phyloP scores from a whole-genome alignment of 2,888 invertebrate genomes.

The Drosophila yooni region DNA sequence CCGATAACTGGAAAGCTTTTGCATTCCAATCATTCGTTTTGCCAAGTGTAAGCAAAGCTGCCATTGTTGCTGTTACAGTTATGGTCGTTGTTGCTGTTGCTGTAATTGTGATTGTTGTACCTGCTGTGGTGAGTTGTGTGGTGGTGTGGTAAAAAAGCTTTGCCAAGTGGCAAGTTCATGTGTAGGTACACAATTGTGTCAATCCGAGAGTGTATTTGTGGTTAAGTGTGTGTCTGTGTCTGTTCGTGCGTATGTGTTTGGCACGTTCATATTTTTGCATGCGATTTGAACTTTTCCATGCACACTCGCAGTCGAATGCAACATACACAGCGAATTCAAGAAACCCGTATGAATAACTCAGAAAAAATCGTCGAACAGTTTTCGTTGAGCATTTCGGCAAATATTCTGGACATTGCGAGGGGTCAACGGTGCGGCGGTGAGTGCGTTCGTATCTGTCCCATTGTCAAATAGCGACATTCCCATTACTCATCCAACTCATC shows the following conservation, averaged over 20 bases:
- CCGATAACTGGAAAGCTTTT: conserved; percentile 32
- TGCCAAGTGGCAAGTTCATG: conserved; percentile 61
- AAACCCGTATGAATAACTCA: conserved; percentile 18
- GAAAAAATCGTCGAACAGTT: conserved; percentile 22
- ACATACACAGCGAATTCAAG: conserved; percentile 8
- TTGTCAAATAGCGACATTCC: conserved; percentile 30
- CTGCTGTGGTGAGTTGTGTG: conserved; percentile 40
- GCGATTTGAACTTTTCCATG: conserved; percentile 42
- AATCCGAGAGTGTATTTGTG: conserved; percentile 32
- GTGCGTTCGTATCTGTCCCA: conserved; percentile 39
- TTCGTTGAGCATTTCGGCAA: conserved; percentile 42
- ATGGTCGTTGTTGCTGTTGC: conserved; percentile 24
- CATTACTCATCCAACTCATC: conserved; percentile 31
- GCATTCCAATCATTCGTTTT: conserved; percentile 24
- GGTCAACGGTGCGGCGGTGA: conserved; percentile 66
- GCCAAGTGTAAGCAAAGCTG: conserved; percentile 58
- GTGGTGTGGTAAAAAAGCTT: conserved; percentile 61
- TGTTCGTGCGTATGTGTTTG: neutral
- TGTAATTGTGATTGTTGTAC: conserved; percentile 25
- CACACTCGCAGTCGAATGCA: conserved; percentile 40
- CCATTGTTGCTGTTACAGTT: conserved; percentile 28
- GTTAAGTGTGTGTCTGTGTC: conserved; percentile 1
- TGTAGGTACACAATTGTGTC: conserved; percentile 74
- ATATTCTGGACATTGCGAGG: conserved; percentile 58
- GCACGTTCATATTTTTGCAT: conserved; percentile 2